Percentiles rank a stretch among this genome's conserved stretches.
These are phyloP conservation scores for Cynoglossus semilaevis DNA, from an alignment of 2,113 vertebrate genomes.

Conservation along the genomic window DNA sequence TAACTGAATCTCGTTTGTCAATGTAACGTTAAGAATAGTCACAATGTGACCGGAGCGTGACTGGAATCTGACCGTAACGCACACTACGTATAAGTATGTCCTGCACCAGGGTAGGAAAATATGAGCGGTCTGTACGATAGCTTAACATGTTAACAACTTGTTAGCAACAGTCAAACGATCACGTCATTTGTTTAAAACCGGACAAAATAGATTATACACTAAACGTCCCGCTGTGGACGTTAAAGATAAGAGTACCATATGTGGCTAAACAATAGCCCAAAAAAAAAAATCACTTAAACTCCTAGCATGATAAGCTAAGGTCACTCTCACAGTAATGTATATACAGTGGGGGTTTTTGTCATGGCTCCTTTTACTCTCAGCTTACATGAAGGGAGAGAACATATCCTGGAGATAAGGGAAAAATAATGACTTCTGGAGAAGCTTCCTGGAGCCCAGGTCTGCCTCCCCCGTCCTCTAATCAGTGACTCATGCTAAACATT, in stretches of 20 bases:
- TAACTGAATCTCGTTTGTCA: no score
- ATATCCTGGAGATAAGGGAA: background rate
- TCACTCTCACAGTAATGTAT: background rate
- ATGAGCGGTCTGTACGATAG: no score
- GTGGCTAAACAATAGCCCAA: background rate
- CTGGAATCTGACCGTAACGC: no score
- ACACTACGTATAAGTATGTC: no score
- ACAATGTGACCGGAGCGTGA: no score
- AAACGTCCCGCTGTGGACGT: background rate
- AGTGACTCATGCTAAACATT: background rate
- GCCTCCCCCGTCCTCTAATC: constrained; percentile 1
- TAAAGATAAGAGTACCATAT: background rate
- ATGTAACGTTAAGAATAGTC: no score
- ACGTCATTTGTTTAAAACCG: no score
- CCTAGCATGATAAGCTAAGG: background rate
- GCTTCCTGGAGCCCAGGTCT: background rate
- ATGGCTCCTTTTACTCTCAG: background rate
- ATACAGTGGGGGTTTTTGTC: background rate
- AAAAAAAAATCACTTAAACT: background rate
- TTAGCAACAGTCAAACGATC: no score
- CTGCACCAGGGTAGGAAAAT: no score
- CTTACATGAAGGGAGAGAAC: background rate
- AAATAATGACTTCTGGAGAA: constrained; percentile 1
- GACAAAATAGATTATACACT: no score
- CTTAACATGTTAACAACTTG: no score